A percentile compares a stretch with the other conserved stretches of the same genome.
These are phyloP conservation scores for Cerastoderma edule DNA, from an alignment of 2,888 invertebrate species.

Conservation along the genomic window DNA sequence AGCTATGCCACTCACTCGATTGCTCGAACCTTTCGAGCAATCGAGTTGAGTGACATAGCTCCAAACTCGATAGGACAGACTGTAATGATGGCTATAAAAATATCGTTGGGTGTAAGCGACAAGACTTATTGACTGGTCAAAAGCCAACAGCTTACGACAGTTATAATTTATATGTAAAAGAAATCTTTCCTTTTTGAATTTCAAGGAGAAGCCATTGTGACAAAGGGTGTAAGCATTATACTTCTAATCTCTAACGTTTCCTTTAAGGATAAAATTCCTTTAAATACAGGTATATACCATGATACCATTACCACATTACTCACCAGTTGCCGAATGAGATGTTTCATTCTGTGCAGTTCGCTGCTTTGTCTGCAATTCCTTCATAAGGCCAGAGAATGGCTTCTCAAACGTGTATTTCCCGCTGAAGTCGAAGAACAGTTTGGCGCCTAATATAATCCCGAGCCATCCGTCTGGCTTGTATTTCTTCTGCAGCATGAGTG, in stretches of 20 bases:
- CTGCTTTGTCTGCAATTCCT: constrained; percentile 76
- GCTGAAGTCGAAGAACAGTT: constrained; percentile 80
- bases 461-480: constrained; percentile 82
- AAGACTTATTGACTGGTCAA: no score
- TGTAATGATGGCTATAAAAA: no score
- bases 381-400: constrained; percentile 72
- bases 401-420: constrained; percentile 79
- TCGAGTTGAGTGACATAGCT: no score
- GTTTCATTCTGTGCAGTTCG: constrained; percentile 46
- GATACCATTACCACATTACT: no score
- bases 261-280: no score
- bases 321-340: constrained; percentile 47
- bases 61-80: no score
- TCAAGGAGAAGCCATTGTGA: neutral
- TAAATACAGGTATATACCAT: no score
- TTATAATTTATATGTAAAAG: no score
- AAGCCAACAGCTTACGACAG: no score
- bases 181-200: neutral
- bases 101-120: no score
- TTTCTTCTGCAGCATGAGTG: constrained; percentile 79
- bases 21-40: no score
- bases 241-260: neutral
- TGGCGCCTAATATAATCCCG: constrained; percentile 79
- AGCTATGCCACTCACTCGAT: no score
- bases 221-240: neutral